Percentiles rank a stretch among this genome's conserved stretches.
phyloP scores from a whole-genome alignment of 1,140 invertebrate species.

The Paraescarpia echinospica region DNA sequence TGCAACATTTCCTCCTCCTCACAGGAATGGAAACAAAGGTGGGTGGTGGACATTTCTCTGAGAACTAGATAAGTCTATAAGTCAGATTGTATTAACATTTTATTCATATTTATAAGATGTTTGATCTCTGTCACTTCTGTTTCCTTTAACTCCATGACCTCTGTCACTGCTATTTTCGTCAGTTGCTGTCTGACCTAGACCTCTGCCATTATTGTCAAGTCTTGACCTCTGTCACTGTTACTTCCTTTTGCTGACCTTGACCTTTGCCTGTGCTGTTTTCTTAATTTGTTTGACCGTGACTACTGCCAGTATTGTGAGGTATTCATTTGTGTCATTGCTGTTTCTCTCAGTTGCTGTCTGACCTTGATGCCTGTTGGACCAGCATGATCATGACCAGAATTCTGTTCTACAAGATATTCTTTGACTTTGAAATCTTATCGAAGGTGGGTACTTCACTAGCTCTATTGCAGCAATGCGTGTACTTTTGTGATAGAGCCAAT shows the following conservation, averaged over 20 bases:
- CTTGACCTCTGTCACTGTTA: no score
- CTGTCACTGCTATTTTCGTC: no score
- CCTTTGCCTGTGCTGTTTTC: background rate
- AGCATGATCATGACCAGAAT: background rate
- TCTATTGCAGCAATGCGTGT: background rate
- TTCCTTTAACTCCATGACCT: no score
- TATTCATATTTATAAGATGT: no score
- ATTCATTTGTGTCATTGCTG: background rate
- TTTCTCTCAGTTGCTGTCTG: background rate
- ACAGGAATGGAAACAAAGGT: background rate
- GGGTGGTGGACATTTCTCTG: background rate
- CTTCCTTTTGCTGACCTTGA: background rate
- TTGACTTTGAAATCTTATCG: background rate
- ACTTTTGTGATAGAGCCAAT: no score
- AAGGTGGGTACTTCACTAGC: background rate
- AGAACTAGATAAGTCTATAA: no score
- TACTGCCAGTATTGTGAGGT: no score
- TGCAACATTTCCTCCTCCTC: background rate
- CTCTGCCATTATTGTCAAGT: no score
- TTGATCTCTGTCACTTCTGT: no score
- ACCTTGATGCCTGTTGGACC: background rate
- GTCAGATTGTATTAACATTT: no score
- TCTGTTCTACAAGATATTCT: background rate
- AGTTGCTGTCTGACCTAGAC: no score
- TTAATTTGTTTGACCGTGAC: no score